Conservation (phyloP, 2,888 invertebrate genomes). For the Folsomia manolachei region DNA sequence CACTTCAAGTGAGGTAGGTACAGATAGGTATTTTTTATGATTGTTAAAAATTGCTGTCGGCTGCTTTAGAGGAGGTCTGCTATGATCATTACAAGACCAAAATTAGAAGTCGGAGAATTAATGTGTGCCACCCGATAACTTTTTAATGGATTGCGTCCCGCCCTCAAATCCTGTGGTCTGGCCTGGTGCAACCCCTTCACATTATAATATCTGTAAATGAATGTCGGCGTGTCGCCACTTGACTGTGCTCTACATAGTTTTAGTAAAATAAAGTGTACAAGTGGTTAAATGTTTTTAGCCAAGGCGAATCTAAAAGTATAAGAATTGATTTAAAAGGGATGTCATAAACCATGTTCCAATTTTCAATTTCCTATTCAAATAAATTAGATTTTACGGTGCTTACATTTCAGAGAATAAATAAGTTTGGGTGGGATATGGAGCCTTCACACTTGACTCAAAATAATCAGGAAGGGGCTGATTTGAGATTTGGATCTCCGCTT, state of each 20-base stretch:
- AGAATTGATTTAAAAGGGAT: no score
- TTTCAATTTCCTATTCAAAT: no score
- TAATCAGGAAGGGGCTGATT: not conserved
- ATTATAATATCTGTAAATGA: not conserved
- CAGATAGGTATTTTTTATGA: not conserved
- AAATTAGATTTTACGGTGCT: no score
- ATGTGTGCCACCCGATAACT: conserved; percentile 37
- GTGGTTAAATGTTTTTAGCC: no score
- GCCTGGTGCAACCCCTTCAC: not conserved
- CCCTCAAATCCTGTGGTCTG: conserved; percentile 21
- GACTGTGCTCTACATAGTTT: no score
- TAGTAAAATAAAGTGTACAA: no score
- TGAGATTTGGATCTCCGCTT: not conserved
- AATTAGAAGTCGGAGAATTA: conserved; percentile 42
- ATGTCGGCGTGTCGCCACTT: no score
- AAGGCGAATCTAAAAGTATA: no score
- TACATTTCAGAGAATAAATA: no score
- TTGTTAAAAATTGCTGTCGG: not conserved
- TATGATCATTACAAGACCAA: conserved; percentile 38
- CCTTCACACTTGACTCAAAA: not conserved
- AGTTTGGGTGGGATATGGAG: not conserved
- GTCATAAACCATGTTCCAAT: no score
- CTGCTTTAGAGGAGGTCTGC: not conserved
- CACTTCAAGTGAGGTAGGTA: no score
- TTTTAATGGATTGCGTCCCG: conserved; percentile 34